phyloP scores from a whole-genome alignment of 2,888 invertebrate genomes.

The Philereme transversata region DNA sequence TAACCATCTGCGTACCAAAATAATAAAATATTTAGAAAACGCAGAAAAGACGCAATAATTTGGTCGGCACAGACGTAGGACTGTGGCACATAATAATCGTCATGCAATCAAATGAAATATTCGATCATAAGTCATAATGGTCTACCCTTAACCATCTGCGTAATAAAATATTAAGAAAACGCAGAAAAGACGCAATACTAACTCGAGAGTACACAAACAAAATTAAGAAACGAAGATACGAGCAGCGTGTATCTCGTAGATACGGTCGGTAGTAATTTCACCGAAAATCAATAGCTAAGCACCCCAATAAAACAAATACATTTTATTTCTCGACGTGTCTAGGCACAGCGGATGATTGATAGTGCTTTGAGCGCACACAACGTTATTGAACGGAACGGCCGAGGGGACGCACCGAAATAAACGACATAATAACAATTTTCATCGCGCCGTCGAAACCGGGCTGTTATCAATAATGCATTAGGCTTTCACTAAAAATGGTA shows the following conservation, averaged over 20 bases:
- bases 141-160: neutral
- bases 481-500: conserved; percentile 45
- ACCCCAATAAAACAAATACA: conserved; percentile 72
- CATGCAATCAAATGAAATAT: neutral
- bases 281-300: conserved; percentile 72
- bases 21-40: too few species aligned
- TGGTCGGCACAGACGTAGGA: neutral
- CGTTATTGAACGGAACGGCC: conserved; percentile 67
- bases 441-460: conserved; percentile 43
- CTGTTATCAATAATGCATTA: conserved; percentile 61
- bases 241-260: conserved; percentile 40
- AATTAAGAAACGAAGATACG: conserved; percentile 6
- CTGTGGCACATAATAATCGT: neutral
- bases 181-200: conserved; percentile 1
- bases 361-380: conserved; percentile 75
- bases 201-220: conserved; percentile 26
- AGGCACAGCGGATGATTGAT: conserved; percentile 76
- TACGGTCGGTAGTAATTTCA: conserved; percentile 56
- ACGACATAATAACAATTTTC: conserved; percentile 61
- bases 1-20: neutral
- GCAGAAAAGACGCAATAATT: conserved; percentile 1
- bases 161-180: too few species aligned
- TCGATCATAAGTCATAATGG: neutral
- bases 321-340: conserved; percentile 73
- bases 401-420: conserved; percentile 53